Conservation (phyloP, 2,888 invertebrate species). For the Geotrupes spiniger region DNA sequence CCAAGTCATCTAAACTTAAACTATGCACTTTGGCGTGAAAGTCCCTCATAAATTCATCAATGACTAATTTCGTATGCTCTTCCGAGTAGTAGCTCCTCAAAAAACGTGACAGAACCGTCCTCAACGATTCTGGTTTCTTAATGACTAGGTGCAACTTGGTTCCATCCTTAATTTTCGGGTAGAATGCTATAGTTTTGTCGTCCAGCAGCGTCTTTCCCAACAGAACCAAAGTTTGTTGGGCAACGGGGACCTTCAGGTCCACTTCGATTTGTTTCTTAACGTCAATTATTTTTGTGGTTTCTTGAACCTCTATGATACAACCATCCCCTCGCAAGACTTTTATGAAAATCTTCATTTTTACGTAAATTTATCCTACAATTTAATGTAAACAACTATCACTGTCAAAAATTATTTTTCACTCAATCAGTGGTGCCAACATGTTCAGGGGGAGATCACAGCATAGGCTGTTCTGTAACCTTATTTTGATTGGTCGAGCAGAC, state of each 20-base stretch:
- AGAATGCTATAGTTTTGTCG: constrained; percentile 66
- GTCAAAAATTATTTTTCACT: too few species aligned
- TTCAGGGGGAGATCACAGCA: too few species aligned
- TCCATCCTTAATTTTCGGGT: constrained; percentile 72
- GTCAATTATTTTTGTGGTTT: constrained; percentile 61
- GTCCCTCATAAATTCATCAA: constrained; percentile 57
- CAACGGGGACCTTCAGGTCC: constrained; percentile 63
- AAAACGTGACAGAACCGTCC: constrained; percentile 57
- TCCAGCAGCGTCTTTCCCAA: constrained; percentile 70
- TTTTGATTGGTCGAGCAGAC: too few species aligned
- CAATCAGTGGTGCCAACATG: too few species aligned
- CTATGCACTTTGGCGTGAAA: constrained; percentile 46
- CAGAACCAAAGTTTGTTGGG: constrained; percentile 69
- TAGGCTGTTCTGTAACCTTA: too few species aligned
- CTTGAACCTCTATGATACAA: constrained; percentile 62
- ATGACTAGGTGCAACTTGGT: constrained; percentile 70
- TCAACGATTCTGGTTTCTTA: constrained; percentile 64
- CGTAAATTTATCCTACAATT: too few species aligned
- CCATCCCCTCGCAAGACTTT: constrained; percentile 73
- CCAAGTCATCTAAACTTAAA: constrained; percentile 49
- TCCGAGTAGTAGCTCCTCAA: constrained; percentile 64
- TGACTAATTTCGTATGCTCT: constrained; percentile 60
- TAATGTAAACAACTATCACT: too few species aligned
- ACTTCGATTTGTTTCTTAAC: constrained; percentile 66
- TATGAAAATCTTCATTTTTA: constrained; percentile 65